These are phyloP conservation scores for Sylvilagus floridanus DNA, from an alignment of 2,797 vertebrate genomes.

Conservation along the genomic window DNA sequence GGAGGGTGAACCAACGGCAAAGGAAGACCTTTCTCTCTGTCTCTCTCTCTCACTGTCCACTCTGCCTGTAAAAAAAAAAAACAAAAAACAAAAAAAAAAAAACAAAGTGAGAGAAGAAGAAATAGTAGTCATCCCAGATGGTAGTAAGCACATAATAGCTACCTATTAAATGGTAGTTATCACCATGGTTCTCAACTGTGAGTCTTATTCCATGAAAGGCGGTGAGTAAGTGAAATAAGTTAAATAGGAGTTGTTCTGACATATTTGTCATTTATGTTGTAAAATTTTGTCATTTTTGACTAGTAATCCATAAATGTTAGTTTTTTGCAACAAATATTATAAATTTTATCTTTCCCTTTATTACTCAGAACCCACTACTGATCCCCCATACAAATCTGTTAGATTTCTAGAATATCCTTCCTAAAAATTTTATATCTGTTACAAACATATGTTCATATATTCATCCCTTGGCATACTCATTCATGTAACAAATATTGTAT, in stretches of 20 bases:
- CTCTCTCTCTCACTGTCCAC: too few relatives aligned
- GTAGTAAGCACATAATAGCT: background rate
- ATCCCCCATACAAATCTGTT: background rate
- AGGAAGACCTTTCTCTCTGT: too few relatives aligned
- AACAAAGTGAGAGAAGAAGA: background rate
- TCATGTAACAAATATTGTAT: background rate
- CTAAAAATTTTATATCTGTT: background rate
- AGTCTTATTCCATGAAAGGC: background rate
- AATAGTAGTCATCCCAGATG: background rate
- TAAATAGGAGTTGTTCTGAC: background rate
- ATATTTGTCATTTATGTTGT: background rate
- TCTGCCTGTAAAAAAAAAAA: too few relatives aligned
- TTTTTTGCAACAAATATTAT: too few relatives aligned
- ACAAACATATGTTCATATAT: background rate
- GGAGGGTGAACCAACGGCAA: too few relatives aligned
- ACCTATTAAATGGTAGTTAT: background rate
- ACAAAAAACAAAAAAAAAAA: too few relatives aligned
- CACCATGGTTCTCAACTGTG: too few relatives aligned
- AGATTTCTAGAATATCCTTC: conserved; percentile 21
- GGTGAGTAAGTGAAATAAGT: background rate
- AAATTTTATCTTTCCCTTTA: background rate
- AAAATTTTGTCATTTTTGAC: conserved; percentile 15
- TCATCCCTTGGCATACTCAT: background rate
- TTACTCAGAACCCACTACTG: background rate
- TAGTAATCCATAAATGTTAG: background rate